Conservation (phyloP, 2,797 vertebrate genomes). For the Cygnus olor region DNA sequence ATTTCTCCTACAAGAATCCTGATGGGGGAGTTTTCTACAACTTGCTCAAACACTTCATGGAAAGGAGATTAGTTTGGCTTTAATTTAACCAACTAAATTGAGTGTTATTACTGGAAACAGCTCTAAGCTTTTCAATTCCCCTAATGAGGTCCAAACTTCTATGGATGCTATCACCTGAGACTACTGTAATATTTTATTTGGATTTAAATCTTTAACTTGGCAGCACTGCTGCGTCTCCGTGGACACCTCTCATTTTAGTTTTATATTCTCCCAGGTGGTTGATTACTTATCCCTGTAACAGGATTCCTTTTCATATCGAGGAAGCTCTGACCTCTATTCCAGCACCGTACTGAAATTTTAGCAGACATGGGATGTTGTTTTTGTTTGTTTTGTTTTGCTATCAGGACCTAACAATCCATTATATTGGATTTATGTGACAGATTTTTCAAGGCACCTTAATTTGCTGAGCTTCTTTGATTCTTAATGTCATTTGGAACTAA, state of each 20-base stretch:
- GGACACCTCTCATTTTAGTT: constrained; percentile 68
- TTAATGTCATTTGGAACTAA: constrained; percentile 61
- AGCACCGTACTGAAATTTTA: constrained; percentile 20
- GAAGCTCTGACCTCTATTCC: constrained; percentile 40
- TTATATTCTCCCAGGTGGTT: constrained; percentile 66
- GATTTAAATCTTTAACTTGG: constrained; percentile 66
- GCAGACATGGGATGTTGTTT: background rate
- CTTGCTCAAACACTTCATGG: constrained; percentile 70
- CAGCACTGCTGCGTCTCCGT: constrained; percentile 48
- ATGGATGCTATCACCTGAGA: constrained; percentile 75
- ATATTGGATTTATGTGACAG: constrained; percentile 40
- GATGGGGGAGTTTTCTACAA: constrained; percentile 63
- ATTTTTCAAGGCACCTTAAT: constrained; percentile 52
- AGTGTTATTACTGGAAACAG: constrained; percentile 71
- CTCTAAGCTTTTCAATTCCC: constrained; percentile 72
- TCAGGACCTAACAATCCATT: constrained; percentile 47
- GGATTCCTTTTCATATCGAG: constrained; percentile 61
- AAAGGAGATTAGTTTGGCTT: constrained; percentile 74
- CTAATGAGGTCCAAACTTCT: constrained; percentile 70
- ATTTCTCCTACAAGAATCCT: constrained; percentile 48
- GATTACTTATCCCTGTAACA: constrained; percentile 67
- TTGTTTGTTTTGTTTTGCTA: constrained; percentile 27
- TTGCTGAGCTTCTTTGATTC: constrained; percentile 56
- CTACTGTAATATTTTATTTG: constrained; percentile 76
- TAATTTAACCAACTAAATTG: constrained; percentile 73